A percentile compares a stretch with the other conserved stretches of the same genome.
Conservation (phyloP, 2,888 invertebrate species). For the Harpalus rufipes region DNA sequence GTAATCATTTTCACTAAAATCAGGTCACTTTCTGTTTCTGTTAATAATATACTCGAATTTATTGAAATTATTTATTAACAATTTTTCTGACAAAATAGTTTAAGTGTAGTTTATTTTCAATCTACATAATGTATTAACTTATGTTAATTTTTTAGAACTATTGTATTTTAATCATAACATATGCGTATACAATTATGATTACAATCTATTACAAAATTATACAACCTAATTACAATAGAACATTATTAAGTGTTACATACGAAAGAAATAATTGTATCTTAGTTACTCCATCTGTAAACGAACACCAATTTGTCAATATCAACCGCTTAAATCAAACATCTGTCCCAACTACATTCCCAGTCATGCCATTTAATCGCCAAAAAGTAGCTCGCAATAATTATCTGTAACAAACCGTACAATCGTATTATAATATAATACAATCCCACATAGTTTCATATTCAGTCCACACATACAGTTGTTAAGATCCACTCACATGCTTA, state of each 20-base stretch:
- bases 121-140: no score
- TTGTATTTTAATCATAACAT: not conserved
- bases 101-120: no score
- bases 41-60: no score
- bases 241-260: not conserved
- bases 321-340: constrained; percentile 20
- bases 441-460: not conserved
- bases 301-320: constrained; percentile 13
- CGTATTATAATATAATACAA: constrained; percentile 14
- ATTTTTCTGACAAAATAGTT: no score
- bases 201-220: not conserved
- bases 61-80: no score
- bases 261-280: constrained; percentile 2
- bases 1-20: no score
- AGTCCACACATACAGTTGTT: not conserved
- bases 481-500: not conserved
- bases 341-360: constrained; percentile 13
- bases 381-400: constrained; percentile 33
- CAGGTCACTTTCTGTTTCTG: no score
- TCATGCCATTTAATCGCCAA: not conserved
- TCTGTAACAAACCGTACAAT: constrained; percentile 15
- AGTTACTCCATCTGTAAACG: not conserved
- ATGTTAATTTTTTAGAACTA: no score
- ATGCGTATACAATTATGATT: not conserved
- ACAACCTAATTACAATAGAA: not conserved